Percentiles rank a stretch among this genome's conserved stretches.
These are phyloP conservation scores for Hycleus phaleratus DNA, from an alignment of 1,140 invertebrate genomes.

Conservation along the genomic window DNA sequence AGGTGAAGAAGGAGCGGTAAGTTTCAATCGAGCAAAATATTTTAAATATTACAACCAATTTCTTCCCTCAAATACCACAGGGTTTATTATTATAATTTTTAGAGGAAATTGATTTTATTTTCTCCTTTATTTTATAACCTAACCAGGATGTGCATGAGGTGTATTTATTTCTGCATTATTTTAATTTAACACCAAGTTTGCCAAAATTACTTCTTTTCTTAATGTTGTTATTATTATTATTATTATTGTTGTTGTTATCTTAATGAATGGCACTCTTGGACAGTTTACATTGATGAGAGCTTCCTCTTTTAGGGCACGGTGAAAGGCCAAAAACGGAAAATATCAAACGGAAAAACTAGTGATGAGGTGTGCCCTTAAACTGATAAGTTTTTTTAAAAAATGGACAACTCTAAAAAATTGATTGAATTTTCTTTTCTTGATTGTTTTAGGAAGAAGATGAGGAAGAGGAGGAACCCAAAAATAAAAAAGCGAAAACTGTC, in stretches of 20 bases:
- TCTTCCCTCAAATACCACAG: no score
- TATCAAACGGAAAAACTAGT: slow-evolving; percentile 22
- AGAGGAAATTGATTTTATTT: not conserved
- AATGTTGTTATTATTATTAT: not conserved
- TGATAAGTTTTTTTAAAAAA: not conserved
- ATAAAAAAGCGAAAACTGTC: slow-evolving; percentile 57
- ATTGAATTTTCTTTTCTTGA: slow-evolving; percentile 12
- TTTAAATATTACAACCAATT: not conserved
- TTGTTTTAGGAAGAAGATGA: slow-evolving; percentile 50
- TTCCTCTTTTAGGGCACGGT: slow-evolving; percentile 9
- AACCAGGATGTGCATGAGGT: not conserved
- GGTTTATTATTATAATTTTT: not conserved
- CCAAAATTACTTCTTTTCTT: not conserved
- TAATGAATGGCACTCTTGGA: not conserved
- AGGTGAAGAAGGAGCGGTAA: slow-evolving; percentile 54
- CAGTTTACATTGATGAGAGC: not conserved
- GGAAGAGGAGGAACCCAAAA: slow-evolving; percentile 54
- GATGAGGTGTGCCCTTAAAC: slow-evolving; percentile 15
- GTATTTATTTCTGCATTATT: slow-evolving; percentile 5
- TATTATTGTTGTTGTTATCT: not conserved
- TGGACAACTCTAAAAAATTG: not conserved
- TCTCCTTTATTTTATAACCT: not conserved
- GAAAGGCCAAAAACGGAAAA: slow-evolving; percentile 24
- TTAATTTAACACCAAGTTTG: slow-evolving; percentile 6
- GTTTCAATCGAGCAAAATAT: slow-evolving; percentile 15